These are phyloP conservation scores for Moxostoma hubbsi DNA, from an alignment of 2,797 vertebrate genomes.

Conservation along the genomic window DNA sequence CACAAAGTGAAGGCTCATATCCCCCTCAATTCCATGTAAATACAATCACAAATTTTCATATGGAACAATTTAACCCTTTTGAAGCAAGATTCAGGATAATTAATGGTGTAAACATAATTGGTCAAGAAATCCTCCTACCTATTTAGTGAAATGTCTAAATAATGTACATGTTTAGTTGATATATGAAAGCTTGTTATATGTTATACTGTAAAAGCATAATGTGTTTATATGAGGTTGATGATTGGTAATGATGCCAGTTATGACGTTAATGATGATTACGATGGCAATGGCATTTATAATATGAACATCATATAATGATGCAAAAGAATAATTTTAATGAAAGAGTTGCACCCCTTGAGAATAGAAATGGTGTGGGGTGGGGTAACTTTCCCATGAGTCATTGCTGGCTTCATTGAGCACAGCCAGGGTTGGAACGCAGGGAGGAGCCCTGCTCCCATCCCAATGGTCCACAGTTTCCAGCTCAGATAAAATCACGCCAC, in stretches of 20 bases:
- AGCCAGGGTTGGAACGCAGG: conserved; percentile 54
- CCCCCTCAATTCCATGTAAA: conserved; percentile 14
- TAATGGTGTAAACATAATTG: not conserved
- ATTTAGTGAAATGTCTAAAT: not conserved
- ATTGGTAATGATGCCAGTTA: conserved; percentile 15
- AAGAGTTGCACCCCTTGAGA: conserved; percentile 55
- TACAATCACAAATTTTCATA: not conserved
- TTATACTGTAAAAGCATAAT: conserved; percentile 3
- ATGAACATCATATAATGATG: conserved; percentile 48
- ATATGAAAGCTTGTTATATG: not conserved
- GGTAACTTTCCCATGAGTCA: conserved; percentile 24
- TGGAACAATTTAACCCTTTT: not conserved
- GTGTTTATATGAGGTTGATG: not conserved
- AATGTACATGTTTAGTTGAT: not conserved
- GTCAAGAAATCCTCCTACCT: not conserved
- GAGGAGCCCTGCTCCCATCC: conserved; percentile 48
- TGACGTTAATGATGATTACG: conserved; percentile 13
- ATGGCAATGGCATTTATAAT: conserved; percentile 39
- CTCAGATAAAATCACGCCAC: conserved; percentile 51
- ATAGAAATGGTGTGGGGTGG: conserved; percentile 24
- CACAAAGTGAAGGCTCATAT: conserved; percentile 54
- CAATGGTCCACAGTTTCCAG: conserved; percentile 50
- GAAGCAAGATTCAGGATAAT: not conserved
- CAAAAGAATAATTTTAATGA: conserved; percentile 21
- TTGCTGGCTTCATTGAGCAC: conserved; percentile 54